A percentile compares a stretch with the other conserved stretches of the same genome.
phyloP scores from a whole-genome alignment of 2,888 invertebrate species.

The Anarsia innoxiella region DNA sequence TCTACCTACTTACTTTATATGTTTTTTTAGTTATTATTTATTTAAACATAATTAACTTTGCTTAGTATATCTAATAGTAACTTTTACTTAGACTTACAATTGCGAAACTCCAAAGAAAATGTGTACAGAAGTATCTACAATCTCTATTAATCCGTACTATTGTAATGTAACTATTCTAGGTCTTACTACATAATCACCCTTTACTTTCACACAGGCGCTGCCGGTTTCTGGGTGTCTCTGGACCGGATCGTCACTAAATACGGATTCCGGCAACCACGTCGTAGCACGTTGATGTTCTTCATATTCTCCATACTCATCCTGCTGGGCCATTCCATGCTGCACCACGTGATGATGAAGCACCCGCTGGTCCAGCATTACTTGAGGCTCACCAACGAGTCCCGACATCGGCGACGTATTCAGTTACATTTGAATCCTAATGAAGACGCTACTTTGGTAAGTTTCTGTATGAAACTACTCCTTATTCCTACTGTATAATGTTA shows the following conservation, averaged over 20 bases:
- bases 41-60: too few relatives aligned
- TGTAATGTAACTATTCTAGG: not conserved
- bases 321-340: slow-evolving; percentile 84
- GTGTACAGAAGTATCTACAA: too few relatives aligned
- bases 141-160: too few relatives aligned
- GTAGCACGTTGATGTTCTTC: slow-evolving; percentile 92
- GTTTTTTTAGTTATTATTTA: too few relatives aligned
- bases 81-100: too few relatives aligned
- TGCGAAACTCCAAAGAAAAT: too few relatives aligned
- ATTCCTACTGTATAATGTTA: slow-evolving; percentile 7
- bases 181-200: slow-evolving; percentile 7
- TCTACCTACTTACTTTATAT: too few relatives aligned
- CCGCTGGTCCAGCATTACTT: slow-evolving; percentile 90
- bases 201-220: slow-evolving; percentile 77
- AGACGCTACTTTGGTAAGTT: slow-evolving; percentile 84
- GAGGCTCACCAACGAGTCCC: slow-evolving; percentile 81
- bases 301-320: slow-evolving; percentile 85
- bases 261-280: slow-evolving; percentile 82
- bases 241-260: slow-evolving; percentile 90
- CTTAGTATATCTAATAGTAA: too few relatives aligned
- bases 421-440: slow-evolving; percentile 89
- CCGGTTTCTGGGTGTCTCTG: slow-evolving; percentile 90
- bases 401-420: slow-evolving; percentile 84
- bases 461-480: not conserved
- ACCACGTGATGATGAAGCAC: slow-evolving; percentile 84